phyloP scores from a whole-genome alignment of 2,888 invertebrate genomes.

The Laothoe populi region DNA sequence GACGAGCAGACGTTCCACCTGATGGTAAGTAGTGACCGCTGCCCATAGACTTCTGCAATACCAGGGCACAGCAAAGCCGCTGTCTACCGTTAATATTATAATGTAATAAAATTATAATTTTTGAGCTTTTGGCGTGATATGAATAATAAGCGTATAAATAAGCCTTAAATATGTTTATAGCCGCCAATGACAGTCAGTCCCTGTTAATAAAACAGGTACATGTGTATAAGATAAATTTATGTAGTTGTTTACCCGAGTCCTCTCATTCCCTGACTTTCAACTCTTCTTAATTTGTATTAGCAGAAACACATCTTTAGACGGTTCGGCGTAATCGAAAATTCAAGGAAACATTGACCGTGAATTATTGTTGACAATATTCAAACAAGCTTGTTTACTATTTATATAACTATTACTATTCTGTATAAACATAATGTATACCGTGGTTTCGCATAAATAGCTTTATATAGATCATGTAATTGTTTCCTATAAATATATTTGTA shows the following conservation, averaged over 20 bases:
- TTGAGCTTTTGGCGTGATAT: background rate
- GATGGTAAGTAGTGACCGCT: too few species aligned
- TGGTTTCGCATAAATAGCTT: too few species aligned
- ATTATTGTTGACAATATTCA: background rate
- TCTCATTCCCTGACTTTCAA: background rate
- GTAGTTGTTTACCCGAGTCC: constrained; percentile 12
- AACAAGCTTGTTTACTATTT: too few species aligned
- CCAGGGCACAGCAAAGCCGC: too few species aligned
- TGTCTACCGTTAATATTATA: too few species aligned
- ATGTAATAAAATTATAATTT: background rate
- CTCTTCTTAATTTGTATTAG: constrained; percentile 6
- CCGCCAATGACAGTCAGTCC: background rate
- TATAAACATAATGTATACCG: too few species aligned
- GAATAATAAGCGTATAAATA: constrained; percentile 1
- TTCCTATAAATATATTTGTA: too few species aligned
- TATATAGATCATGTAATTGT: too few species aligned
- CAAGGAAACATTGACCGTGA: background rate
- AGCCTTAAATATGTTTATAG: background rate
- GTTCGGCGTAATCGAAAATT: background rate
- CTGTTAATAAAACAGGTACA: background rate
- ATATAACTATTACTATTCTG: too few species aligned
- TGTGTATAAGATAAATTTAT: constrained; percentile 5
- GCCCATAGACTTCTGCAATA: too few species aligned
- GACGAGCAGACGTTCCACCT: too few species aligned
- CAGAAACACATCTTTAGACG: background rate